Base-by-base conservation (phyloP, 2,888 invertebrate genomes). In the Drosophila aldrichi region DNA sequence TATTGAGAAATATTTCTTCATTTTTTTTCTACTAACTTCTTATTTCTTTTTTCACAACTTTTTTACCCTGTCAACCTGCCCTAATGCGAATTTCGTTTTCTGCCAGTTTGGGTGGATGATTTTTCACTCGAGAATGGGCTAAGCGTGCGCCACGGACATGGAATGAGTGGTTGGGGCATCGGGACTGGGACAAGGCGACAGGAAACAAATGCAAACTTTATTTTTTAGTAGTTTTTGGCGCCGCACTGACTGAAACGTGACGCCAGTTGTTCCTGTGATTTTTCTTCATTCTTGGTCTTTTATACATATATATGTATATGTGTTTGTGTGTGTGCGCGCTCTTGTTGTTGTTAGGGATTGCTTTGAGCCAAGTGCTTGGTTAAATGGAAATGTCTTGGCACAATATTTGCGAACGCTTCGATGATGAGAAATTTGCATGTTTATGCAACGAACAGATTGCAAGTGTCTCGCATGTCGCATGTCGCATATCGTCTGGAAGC, bases 181-280 rank as follows among this genome's bases (percentile, higher is more conserved):
- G 59, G 52, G 55, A 71, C 56, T 54, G 68, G 64, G 76, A 57
- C 70, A 70, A 74, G 74, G 81, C 83, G 89, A 88, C 90, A 90
- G 89, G 89, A 90, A 84, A 73, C 65, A 79, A 79, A 89, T 84
- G 85, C 88, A 77, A 86, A 89, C 79, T 86, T 90, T 89, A 84
- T 79, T 89, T 90, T 90, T 90, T 89, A 84, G 91, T 89, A 79
- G 88, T 90, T 90, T 79, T 81, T 77, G 91, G 89, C 90, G 89
- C 90, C 89, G 74, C 75, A 61, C 71, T 77, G 81, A 82, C 78
- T 83, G 61, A 67, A 70, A 70, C 20, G 58, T 72, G 67, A 60
- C 84, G 70, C 40, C 43, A 25, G 54, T 38, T 36, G 38, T 52
- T 16, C 16, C 52, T 44, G 55, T 58, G 52, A 65, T 51, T 73